These are phyloP conservation scores for Pteronotus mesoamericanus DNA, from an alignment of 2,797 vertebrate species.

Conservation along the genomic window DNA sequence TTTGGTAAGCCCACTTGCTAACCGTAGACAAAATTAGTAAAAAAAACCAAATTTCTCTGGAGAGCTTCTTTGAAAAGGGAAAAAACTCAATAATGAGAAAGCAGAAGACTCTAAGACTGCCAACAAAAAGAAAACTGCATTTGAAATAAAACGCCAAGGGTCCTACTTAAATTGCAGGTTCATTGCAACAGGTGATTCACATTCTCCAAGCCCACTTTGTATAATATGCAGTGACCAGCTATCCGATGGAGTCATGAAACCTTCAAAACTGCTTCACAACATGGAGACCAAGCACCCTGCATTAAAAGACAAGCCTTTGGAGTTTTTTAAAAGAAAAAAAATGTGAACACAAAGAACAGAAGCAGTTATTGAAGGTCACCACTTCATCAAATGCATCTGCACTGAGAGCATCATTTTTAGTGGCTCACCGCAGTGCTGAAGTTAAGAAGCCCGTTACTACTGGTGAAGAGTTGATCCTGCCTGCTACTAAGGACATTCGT, in stretches of 20 bases:
- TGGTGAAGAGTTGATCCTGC: background rate
- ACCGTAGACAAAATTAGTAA: background rate
- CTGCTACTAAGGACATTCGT: background rate
- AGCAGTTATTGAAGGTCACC: background rate
- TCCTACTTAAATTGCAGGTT: background rate
- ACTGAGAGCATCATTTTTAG: background rate
- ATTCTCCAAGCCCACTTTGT: background rate
- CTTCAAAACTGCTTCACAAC: background rate
- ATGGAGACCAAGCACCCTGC: no score
- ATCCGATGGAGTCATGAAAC: background rate
- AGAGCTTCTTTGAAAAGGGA: background rate
- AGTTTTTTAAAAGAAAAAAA: background rate
- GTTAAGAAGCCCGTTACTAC: background rate
- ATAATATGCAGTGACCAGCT: background rate
- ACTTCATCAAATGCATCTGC: background rate
- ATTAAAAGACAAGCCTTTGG: background rate
- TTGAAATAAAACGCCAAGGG: background rate
- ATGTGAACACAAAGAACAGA: background rate
- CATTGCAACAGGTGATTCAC: background rate
- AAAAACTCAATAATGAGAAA: background rate
- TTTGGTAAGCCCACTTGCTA: background rate
- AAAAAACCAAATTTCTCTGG: background rate
- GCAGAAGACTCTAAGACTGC: background rate
- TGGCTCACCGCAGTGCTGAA: background rate
- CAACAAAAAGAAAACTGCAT: background rate